phyloP scores from a whole-genome alignment of 2,888 invertebrate species.

The Allygus modestus region DNA sequence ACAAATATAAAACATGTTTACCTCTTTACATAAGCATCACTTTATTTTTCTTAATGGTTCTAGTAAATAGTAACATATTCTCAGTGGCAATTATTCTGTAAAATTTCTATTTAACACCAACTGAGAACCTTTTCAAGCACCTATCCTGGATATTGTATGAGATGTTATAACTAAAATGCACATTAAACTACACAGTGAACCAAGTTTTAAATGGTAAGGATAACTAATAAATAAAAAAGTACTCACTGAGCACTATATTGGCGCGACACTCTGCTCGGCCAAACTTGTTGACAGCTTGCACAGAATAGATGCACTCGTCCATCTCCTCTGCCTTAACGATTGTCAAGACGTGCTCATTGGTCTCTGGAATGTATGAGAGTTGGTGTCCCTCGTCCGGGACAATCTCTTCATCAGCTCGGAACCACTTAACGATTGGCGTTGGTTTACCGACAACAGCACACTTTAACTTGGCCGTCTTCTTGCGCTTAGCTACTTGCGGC shows the following conservation, averaged over 20 bases:
- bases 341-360: constrained; percentile 81
- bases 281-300: constrained; percentile 84
- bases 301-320: constrained; percentile 83
- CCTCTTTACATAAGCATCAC: too few relatives aligned
- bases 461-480: constrained; percentile 80
- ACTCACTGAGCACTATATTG: constrained; percentile 80
- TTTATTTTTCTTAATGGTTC: too few relatives aligned
- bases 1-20: too few relatives aligned
- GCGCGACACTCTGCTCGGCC: constrained; percentile 86
- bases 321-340: constrained; percentile 81
- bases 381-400: constrained; percentile 78
- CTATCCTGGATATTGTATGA: too few relatives aligned
- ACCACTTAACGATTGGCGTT: constrained; percentile 85
- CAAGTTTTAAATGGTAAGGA: too few relatives aligned
- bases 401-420: constrained; percentile 80
- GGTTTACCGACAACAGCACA: constrained; percentile 85
- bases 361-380: constrained; percentile 79
- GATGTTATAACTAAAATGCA: too few relatives aligned
- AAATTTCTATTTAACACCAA: too few relatives aligned
- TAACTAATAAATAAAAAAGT: too few relatives aligned
- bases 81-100: too few relatives aligned
- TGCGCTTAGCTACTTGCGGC: constrained; percentile 81
- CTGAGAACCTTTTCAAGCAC: too few relatives aligned
- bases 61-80: too few relatives aligned
- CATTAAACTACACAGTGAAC: too few relatives aligned